Conservation (phyloP, 2,888 invertebrate genomes). For the Agrochola circellaris region DNA sequence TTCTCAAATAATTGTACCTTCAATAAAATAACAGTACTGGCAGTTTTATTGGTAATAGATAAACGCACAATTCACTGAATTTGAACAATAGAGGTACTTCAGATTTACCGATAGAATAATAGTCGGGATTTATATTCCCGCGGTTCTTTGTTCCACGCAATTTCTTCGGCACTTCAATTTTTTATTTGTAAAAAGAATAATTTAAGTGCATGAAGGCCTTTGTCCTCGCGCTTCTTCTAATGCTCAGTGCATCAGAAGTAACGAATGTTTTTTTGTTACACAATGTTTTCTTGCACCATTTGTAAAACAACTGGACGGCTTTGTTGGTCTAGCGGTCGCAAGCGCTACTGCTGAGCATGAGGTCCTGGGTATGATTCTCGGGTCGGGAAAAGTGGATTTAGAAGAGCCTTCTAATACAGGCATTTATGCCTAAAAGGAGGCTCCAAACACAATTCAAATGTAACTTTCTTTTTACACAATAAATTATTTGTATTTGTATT, state of each 20-base stretch:
- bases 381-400: not conserved
- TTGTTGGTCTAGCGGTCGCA: not conserved
- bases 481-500: no score
- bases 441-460: no score
- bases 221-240: not conserved
- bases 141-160: constrained; percentile 12
- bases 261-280: not conserved
- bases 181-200: not conserved
- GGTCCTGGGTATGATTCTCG: not conserved
- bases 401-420: no score
- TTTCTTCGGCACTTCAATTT: not conserved
- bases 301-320: not conserved
- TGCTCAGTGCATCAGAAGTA: no score
- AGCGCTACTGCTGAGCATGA: not conserved
- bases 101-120: constrained; percentile 30
- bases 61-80: constrained; percentile 17
- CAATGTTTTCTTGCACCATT: not conserved
- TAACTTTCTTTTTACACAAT: no score
- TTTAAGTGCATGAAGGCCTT: not conserved
- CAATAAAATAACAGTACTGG: constrained; percentile 17
- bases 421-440: no score
- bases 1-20: not conserved
- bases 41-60: constrained; percentile 23
- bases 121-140: not conserved
- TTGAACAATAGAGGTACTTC: constrained; percentile 32